Evolutionary conservation across 2,113 vertebrate species (phyloP), one percentile per base, ranked within the genome.

Genomic region (Prionailurus bengalensis): DNA sequence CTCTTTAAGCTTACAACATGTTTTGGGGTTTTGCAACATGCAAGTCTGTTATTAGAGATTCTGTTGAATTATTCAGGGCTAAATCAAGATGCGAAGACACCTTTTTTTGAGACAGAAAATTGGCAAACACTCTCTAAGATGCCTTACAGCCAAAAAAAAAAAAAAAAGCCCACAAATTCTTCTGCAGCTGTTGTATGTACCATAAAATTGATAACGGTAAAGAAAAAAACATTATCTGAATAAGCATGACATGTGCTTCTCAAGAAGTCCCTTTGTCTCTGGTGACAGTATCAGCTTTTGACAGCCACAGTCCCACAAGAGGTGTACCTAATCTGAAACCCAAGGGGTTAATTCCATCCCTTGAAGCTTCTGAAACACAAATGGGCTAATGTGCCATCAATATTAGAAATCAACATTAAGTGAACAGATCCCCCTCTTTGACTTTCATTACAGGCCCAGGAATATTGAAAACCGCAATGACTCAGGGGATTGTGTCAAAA

Each of bases 21-120:
- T 96, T 97, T 97, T 42, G 97, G 84, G 89, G 96, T 91, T 92
- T 98, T 98, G 93, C 80, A 98, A 95, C 88, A 97, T 79, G 94
- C 87, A 98, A 98, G 97, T 97, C 97, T 98, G 97, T 98, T 98
- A 98, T 98, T 98, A 98, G 97, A 99, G 97, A 98, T 97, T 98
- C 98, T 98, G 98, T 96, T 99, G 99, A 99, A 99, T 99, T 99
- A 99, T 99, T 99, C 99, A 99, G 98, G 98, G 98, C 94, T 99
- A 99, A 99, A 98, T 98, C 97, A 98, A 99, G 98, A 99, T 97
- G 99, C 53, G 93, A 99, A 99, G 97, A 99, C 99, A 99, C 99
- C 99, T 99, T 99, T 98, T 98, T 48, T 96, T 96, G 97, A 99
- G 98, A 98, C 97, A 98, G 98, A 99, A 98, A 98, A 98, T 98